Conservation (phyloP, 2,888 invertebrate species). For the Andrena bucephala region DNA sequence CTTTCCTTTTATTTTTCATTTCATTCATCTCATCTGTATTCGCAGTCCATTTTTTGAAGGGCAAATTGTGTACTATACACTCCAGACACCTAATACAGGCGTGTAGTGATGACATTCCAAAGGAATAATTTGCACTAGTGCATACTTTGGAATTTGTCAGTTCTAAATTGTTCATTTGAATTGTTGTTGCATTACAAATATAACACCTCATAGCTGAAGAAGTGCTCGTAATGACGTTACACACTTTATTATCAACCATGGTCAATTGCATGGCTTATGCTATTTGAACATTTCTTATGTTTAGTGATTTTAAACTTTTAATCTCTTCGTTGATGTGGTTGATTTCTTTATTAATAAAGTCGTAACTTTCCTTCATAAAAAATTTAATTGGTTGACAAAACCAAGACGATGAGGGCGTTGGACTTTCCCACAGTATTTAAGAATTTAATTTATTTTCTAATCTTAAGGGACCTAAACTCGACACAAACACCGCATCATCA, state of each 20-base stretch:
- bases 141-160: too few relatives aligned
- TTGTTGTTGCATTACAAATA: not conserved
- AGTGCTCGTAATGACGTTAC: not conserved
- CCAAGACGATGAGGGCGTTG: not conserved
- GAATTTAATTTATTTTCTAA: not conserved
- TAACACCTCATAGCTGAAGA: not conserved
- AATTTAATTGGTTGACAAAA: not conserved
- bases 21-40: not conserved
- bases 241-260: not conserved
- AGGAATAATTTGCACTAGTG: not conserved
- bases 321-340: not conserved
- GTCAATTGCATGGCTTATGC: not conserved
- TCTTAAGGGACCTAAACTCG: not conserved
- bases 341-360: not conserved
- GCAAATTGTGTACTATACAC: not conserved
- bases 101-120: not conserved
- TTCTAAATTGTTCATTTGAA: too few relatives aligned
- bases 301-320: not conserved
- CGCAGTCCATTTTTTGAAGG: not conserved
- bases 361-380: not conserved
- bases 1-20: slow-evolving; percentile 5
- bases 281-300: not conserved
- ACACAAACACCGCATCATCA: too few relatives aligned
- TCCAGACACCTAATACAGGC: not conserved
- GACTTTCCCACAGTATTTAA: not conserved